Conservation (phyloP, 2,888 invertebrate species). For the Yponomeuta cagnagella region DNA sequence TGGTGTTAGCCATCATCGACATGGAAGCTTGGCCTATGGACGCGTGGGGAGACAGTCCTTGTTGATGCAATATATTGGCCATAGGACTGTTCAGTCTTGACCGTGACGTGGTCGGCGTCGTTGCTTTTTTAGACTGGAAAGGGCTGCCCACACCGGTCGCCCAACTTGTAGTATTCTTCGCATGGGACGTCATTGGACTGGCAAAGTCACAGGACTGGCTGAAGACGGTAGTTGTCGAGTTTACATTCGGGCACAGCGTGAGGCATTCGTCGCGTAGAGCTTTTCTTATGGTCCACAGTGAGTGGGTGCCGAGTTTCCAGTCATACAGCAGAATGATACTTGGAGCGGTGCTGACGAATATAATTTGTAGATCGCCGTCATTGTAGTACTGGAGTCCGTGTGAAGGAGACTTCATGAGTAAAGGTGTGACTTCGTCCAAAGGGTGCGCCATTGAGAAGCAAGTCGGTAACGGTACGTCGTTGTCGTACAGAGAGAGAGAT, state of each 20-base stretch:
- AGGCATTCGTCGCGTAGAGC: constrained; percentile 83
- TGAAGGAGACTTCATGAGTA: constrained; percentile 81
- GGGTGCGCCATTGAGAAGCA: constrained; percentile 93
- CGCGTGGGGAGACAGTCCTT: constrained; percentile 64
- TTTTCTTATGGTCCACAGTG: constrained; percentile 87
- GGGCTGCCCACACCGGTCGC: constrained; percentile 50
- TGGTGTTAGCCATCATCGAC: constrained; percentile 64
- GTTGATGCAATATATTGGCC: constrained; percentile 63
- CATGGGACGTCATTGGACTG: constrained; percentile 57
- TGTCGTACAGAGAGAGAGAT: constrained; percentile 52
- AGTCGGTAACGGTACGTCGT: constrained; percentile 80
- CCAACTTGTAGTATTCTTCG: constrained; percentile 52
- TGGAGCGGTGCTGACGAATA: constrained; percentile 85
- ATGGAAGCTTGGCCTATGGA: constrained; percentile 63
- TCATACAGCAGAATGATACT: constrained; percentile 90
- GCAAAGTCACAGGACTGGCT: constrained; percentile 63
- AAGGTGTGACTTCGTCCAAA: constrained; percentile 91
- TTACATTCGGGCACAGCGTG: constrained; percentile 73
- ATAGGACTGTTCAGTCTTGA: constrained; percentile 63
- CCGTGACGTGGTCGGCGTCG: constrained; percentile 44
- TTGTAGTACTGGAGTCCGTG: constrained; percentile 77
- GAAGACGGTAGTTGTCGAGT: constrained; percentile 53
- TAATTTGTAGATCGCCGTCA: constrained; percentile 80
- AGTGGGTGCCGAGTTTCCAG: constrained; percentile 84
- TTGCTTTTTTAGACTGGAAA: constrained; percentile 48